These are phyloP conservation scores for Bicyclus anynana DNA, from an alignment of 1,140 invertebrate species.

Conservation along the genomic window DNA sequence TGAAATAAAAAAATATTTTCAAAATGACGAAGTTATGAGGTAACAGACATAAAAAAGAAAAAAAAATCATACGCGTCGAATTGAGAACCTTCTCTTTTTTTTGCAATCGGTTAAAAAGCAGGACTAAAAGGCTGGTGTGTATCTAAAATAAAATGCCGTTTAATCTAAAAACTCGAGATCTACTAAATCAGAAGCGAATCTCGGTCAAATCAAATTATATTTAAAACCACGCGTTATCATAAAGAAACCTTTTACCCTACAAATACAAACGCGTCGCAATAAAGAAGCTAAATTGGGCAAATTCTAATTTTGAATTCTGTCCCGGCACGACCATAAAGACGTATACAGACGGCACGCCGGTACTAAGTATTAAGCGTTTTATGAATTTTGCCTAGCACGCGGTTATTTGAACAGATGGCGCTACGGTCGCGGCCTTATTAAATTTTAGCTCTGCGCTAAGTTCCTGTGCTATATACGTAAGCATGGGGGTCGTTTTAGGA, in stretches of 20 bases:
- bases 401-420: conserved; percentile 45
- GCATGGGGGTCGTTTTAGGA: conserved; percentile 13
- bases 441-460: conserved; percentile 36
- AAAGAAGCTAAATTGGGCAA: conserved; percentile 43
- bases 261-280: conserved; percentile 25
- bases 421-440: conserved; percentile 41
- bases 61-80: too few species aligned
- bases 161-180: too few species aligned
- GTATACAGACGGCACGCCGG: conserved; percentile 33
- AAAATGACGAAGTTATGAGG: too few species aligned
- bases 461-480: conserved; percentile 24
- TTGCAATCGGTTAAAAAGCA: too few species aligned
- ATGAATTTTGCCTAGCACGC: conserved; percentile 44
- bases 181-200: too few species aligned
- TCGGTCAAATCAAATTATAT: background rate
- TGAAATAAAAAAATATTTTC: too few species aligned
- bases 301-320: conserved; percentile 53
- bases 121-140: too few species aligned
- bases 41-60: too few species aligned
- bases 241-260: conserved; percentile 1
- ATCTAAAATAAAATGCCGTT: too few species aligned
- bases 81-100: too few species aligned
- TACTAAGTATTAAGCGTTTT: conserved; percentile 44
- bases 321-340: conserved; percentile 41
- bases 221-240: background rate